These are phyloP conservation scores for Cephalopachus bancanus DNA, from an alignment of 2,797 vertebrate genomes.

Conservation along the genomic window DNA sequence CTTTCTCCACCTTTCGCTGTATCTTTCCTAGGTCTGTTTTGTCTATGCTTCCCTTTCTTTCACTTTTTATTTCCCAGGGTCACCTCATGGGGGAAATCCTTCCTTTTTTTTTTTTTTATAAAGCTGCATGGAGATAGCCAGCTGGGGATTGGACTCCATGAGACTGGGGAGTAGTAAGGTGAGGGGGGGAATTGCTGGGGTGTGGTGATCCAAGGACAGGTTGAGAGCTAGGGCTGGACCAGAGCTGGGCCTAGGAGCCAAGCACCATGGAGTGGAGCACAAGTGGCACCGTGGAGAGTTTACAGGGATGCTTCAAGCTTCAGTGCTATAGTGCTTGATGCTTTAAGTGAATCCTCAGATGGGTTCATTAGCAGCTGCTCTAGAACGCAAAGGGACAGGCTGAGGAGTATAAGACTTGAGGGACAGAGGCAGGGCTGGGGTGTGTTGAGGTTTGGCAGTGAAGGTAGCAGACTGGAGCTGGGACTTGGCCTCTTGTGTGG, in stretches of 20 bases:
- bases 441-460: not conserved
- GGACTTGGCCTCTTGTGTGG: not conserved
- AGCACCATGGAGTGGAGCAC: not conserved
- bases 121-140: not conserved
- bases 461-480: not conserved
- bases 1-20: not conserved
- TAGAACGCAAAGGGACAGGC: not conserved
- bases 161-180: no score
- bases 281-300: no score
- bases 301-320: no score
- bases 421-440: not conserved
- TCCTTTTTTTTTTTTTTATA: not conserved
- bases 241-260: not conserved
- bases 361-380: not conserved
- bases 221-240: not conserved
- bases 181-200: fast-evolving
- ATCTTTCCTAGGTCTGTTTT: not conserved
- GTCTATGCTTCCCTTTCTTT: not conserved
- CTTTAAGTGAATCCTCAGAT: not conserved
- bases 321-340: not conserved
- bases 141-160: not conserved
- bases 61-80: no score
- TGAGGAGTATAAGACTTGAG: not conserved
- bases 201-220: not conserved
- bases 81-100: no score